Conservation (phyloP, 2,888 invertebrate species). For the Blastobasis adustella region DNA sequence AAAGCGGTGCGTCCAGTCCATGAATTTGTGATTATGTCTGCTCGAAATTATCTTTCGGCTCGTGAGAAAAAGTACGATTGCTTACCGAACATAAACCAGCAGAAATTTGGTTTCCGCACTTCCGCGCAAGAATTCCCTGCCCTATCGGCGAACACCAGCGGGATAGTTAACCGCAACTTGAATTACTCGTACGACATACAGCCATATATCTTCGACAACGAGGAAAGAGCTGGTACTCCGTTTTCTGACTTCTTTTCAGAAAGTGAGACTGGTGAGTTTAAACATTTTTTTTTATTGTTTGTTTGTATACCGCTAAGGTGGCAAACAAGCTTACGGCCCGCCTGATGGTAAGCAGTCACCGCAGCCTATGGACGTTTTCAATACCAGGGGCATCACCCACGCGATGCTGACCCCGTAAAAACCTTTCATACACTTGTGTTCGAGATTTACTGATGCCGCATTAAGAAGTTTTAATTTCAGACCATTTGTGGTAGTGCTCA, state of each 20-base stretch:
- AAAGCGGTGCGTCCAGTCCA: too few species aligned
- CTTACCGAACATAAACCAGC: constrained; percentile 56
- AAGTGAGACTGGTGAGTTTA: constrained; percentile 51
- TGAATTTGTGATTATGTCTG: constrained; percentile 54
- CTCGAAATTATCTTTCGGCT: constrained; percentile 57
- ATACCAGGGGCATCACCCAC: too few species aligned
- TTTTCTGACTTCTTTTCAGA: constrained; percentile 66
- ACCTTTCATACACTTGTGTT: not conserved
- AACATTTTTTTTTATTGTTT: not conserved
- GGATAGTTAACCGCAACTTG: constrained; percentile 51
- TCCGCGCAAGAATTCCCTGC: constrained; percentile 44
- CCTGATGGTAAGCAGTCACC: too few species aligned
- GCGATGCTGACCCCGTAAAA: not conserved
- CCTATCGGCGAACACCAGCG: constrained; percentile 46
- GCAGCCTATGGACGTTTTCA: too few species aligned
- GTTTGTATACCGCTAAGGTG: too few species aligned
- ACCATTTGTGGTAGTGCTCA: too few species aligned
- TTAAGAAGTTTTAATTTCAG: too few species aligned
- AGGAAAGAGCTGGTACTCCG: constrained; percentile 53
- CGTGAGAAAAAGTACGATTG: constrained; percentile 62
- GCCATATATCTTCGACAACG: constrained; percentile 36
- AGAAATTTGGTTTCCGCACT: constrained; percentile 45
- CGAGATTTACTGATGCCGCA: too few species aligned
- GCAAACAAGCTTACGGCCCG: too few species aligned
- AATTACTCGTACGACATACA: constrained; percentile 47